These are phyloP conservation scores for Rhinoderma darwinii DNA, from an alignment of 2,113 vertebrate species.

Conservation along the genomic window DNA sequence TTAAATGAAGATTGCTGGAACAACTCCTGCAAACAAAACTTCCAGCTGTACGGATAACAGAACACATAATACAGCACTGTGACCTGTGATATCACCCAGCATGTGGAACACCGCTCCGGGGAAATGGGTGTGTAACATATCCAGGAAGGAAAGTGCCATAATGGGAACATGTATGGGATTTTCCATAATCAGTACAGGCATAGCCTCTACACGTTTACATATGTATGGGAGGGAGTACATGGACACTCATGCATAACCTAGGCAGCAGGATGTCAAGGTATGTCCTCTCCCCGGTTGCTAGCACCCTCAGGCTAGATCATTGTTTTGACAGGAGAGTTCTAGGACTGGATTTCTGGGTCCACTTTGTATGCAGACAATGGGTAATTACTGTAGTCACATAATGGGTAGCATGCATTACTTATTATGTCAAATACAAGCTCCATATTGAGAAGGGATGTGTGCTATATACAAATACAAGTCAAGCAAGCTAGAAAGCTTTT, in stretches of 20 bases:
- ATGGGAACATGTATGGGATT: too few relatives aligned
- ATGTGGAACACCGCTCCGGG: conserved; percentile 41
- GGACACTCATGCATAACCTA: background rate
- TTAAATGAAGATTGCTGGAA: background rate
- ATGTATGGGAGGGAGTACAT: background rate
- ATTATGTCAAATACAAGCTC: background rate
- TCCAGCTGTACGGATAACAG: conserved; percentile 12
- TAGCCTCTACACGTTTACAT: background rate
- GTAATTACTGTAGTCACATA: background rate
- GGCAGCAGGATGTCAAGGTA: background rate
- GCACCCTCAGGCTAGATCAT: background rate
- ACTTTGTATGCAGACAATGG: background rate
- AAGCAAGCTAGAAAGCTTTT: too few relatives aligned
- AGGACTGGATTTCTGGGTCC: background rate
- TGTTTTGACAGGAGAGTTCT: background rate
- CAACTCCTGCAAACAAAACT: background rate
- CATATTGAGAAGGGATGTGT: too few relatives aligned
- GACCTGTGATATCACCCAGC: conserved; percentile 29
- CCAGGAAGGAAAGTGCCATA: conserved; percentile 52
- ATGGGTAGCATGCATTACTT: background rate
- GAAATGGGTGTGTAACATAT: conserved; percentile 51
- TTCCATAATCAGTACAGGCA: background rate
- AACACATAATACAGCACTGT: background rate
- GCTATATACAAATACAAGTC: too few relatives aligned
- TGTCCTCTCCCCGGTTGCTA: background rate